phyloP scores from a whole-genome alignment of 1,140 invertebrate species.

The Halictus rubicundus region DNA sequence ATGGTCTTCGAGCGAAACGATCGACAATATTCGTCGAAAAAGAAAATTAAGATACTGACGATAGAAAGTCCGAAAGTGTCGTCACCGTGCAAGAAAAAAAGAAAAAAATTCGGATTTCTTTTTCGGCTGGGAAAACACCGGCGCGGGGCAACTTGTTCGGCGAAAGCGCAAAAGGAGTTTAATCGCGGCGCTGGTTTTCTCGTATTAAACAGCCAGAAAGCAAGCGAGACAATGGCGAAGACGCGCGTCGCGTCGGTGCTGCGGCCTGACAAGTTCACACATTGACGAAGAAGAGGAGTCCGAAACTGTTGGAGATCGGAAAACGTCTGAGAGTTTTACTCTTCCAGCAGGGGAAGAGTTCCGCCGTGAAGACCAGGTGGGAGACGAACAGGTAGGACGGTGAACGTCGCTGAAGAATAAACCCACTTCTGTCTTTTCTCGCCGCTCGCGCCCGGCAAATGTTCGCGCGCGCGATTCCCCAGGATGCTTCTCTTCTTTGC shows the following conservation, averaged over 20 bases:
- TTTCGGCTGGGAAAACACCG: too few species aligned
- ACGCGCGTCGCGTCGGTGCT: slow-evolving; percentile 9
- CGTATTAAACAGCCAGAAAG: not conserved
- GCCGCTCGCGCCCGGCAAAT: not conserved
- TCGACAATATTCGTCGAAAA: not conserved
- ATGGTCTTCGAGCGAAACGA: not conserved
- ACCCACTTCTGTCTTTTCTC: slow-evolving; percentile 33
- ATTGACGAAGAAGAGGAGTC: slow-evolving; percentile 61
- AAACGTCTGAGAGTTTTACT: slow-evolving; percentile 74
- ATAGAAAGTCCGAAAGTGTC: not conserved
- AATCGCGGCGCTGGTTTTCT: not conserved
- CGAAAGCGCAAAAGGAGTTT: not conserved
- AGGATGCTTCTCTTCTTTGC: too few species aligned
- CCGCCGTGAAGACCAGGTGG: slow-evolving; percentile 45
- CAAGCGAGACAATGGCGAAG: not conserved
- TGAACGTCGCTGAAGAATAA: slow-evolving; percentile 54
- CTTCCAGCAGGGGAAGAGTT: slow-evolving; percentile 56
- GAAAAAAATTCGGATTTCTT: not conserved
- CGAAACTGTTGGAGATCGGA: slow-evolving; percentile 70
- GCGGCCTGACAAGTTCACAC: slow-evolving; percentile 47
- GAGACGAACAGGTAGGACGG: slow-evolving; percentile 56
- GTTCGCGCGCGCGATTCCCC: too few species aligned
- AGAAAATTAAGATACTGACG: not conserved
- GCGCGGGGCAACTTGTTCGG: not conserved
- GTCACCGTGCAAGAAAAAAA: not conserved